A percentile compares a stretch with the other conserved stretches of the same genome.
These are phyloP conservation scores for Lasioglossum vierecki DNA, from an alignment of 2,888 invertebrate genomes.

Conservation along the genomic window DNA sequence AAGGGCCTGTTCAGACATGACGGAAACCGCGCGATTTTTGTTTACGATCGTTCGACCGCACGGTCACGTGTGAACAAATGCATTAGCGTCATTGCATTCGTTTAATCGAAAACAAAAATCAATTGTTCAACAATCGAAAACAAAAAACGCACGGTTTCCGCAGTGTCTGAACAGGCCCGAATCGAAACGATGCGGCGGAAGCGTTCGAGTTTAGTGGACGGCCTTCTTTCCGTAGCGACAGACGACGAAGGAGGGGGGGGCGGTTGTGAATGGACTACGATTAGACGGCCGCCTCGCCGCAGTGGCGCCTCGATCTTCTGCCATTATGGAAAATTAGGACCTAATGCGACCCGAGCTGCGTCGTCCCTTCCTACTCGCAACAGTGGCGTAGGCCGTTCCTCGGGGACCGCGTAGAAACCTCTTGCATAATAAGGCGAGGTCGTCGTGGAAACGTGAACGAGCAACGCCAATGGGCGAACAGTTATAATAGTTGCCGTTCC, in stretches of 20 bases:
- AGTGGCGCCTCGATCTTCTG: slow-evolving; percentile 76
- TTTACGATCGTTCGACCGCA: too few relatives aligned
- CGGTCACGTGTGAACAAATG: too few relatives aligned
- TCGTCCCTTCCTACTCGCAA: slow-evolving; percentile 35
- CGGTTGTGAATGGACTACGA: slow-evolving; percentile 77
- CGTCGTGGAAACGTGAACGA: not conserved
- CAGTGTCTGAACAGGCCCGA: not conserved
- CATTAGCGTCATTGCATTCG: too few relatives aligned
- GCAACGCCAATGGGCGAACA: slow-evolving; percentile 60
- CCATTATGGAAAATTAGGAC: slow-evolving; percentile 79
- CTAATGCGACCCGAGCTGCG: slow-evolving; percentile 69
- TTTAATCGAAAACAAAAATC: too few relatives aligned
- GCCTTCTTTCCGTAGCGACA: slow-evolving; percentile 39
- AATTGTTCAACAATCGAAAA: too few relatives aligned
- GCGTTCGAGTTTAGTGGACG: slow-evolving; percentile 50
- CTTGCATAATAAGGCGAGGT: not conserved
- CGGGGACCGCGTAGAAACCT: not conserved
- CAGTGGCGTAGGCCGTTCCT: slow-evolving; percentile 59
- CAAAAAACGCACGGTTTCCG: too few relatives aligned
- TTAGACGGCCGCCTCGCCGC: slow-evolving; percentile 70
- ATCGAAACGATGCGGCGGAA: slow-evolving; percentile 39
- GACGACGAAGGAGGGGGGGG: slow-evolving; percentile 20
- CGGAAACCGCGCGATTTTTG: too few relatives aligned
- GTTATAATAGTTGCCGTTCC: slow-evolving; percentile 63
- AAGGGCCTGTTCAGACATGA: too few relatives aligned